Conservation (phyloP, 2,113 vertebrate genomes). For the Boulengeromyrus knoepffleri region DNA sequence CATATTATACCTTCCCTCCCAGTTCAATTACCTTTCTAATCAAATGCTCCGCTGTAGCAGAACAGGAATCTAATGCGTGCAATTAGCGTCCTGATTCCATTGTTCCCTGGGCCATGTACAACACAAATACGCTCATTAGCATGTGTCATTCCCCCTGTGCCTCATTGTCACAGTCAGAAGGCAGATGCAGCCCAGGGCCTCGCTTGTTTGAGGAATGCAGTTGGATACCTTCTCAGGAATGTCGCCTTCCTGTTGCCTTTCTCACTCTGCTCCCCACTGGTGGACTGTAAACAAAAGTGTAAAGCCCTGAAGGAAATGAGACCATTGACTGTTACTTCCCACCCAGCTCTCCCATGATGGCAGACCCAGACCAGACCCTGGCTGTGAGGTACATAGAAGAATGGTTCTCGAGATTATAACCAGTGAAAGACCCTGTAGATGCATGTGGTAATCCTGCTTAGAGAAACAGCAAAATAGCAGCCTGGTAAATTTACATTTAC, state of each 20-base stretch:
- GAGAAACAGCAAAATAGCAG: conserved; percentile 22
- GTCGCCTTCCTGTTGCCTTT: conserved; percentile 18
- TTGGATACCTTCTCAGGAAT: conserved; percentile 10
- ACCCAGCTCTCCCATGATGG: conserved; percentile 30
- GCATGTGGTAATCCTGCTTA: conserved; percentile 18
- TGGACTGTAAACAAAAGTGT: conserved; percentile 40
- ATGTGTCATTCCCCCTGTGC: not conserved
- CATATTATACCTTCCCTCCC: conserved; percentile 39
- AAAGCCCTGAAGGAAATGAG: conserved; percentile 26
- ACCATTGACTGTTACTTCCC: not conserved
- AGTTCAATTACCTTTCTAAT: conserved; percentile 58
- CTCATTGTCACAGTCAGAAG: not conserved
- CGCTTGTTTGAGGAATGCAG: not conserved
- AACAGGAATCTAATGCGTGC: conserved; percentile 32
- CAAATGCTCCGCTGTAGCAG: conserved; percentile 36
- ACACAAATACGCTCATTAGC: conserved; percentile 25
- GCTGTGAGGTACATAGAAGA: conserved; percentile 23
- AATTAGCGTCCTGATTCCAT: conserved; percentile 42
- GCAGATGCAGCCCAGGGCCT: not conserved
- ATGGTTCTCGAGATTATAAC: not conserved
- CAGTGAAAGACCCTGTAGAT: not conserved
- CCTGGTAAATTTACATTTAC: no score
- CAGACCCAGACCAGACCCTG: conserved; percentile 34
- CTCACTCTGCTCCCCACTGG: not conserved
- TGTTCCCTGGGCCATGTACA: conserved; percentile 27